Conservation (phyloP, 2,888 invertebrate genomes). For the Antheraea assamensis region DNA sequence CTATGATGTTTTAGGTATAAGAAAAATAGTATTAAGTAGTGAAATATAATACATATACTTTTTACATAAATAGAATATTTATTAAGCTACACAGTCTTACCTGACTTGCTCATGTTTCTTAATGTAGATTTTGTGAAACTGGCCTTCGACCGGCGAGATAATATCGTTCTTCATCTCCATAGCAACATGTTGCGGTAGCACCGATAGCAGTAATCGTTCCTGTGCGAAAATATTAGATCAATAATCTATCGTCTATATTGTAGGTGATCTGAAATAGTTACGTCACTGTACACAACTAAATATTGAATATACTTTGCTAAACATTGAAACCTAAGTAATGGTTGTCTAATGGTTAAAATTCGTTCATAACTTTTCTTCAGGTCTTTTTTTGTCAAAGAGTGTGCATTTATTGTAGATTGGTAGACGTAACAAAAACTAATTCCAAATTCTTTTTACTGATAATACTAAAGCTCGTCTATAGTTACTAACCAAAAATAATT, state of each 20-base stretch:
- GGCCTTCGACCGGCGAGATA: constrained; percentile 93
- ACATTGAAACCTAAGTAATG: too few relatives aligned
- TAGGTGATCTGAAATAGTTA: neutral
- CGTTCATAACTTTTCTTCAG: too few relatives aligned
- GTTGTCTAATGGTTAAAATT: too few relatives aligned
- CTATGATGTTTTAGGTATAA: too few relatives aligned
- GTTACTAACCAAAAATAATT: too few relatives aligned
- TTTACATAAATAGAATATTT: neutral
- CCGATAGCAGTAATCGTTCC: constrained; percentile 93
- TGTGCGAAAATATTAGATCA: constrained; percentile 49
- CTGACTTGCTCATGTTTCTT: constrained; percentile 96
- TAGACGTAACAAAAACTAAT: too few relatives aligned
- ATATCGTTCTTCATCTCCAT: constrained; percentile 98
- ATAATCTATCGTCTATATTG: constrained; percentile 18
- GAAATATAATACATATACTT: neutral
- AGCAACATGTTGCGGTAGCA: constrained; percentile 94
- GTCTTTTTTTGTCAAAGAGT: too few relatives aligned
- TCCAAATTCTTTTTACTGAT: too few relatives aligned
- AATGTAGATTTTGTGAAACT: constrained; percentile 97
- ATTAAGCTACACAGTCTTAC: constrained; percentile 72
- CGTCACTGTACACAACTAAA: neutral
- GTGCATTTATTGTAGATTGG: too few relatives aligned
- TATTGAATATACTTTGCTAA: neutral
- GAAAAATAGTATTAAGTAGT: too few relatives aligned
- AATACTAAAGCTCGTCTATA: too few relatives aligned